phyloP scores from a whole-genome alignment of 1,140 invertebrate species.

The Grapholita molesta region DNA sequence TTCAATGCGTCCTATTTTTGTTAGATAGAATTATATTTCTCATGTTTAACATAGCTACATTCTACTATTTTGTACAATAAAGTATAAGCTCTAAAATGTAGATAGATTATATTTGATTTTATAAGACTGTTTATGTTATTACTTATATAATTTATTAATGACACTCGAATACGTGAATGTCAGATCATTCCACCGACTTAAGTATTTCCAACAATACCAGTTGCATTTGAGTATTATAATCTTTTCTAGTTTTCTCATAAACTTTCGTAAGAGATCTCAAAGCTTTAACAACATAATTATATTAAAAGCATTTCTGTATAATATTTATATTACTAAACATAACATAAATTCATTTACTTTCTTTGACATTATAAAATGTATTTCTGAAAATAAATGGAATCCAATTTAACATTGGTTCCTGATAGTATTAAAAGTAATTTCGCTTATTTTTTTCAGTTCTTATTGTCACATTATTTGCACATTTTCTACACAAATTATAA shows the following conservation, averaged over 20 bases:
- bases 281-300: conserved; percentile 44
- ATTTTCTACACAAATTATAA: conserved; percentile 70
- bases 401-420: conserved; percentile 25
- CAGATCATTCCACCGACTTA: conserved; percentile 71
- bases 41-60: conserved; percentile 31
- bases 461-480: conserved; percentile 66
- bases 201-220: conserved; percentile 51
- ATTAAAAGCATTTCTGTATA: conserved; percentile 16
- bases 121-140: conserved; percentile 67
- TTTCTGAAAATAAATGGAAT: conserved; percentile 5
- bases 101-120: conserved; percentile 46
- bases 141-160: conserved; percentile 49
- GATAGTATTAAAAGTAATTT: conserved; percentile 49
- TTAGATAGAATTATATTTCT: conserved; percentile 40
- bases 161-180: conserved; percentile 53
- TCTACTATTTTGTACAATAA: conserved; percentile 38
- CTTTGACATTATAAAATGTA: conserved; percentile 9
- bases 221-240: conserved; percentile 59
- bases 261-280: conserved; percentile 33
- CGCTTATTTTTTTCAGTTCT: conserved; percentile 60
- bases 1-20: conserved; percentile 50
- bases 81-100: conserved; percentile 38
- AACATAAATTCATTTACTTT: background rate
- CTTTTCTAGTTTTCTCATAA: conserved; percentile 29
- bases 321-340: conserved; percentile 1